Evolutionary conservation across 2,888 invertebrate species (phyloP), one percentile per base, ranked within the genome.

Genomic region (Orthosia gracilis): DNA sequence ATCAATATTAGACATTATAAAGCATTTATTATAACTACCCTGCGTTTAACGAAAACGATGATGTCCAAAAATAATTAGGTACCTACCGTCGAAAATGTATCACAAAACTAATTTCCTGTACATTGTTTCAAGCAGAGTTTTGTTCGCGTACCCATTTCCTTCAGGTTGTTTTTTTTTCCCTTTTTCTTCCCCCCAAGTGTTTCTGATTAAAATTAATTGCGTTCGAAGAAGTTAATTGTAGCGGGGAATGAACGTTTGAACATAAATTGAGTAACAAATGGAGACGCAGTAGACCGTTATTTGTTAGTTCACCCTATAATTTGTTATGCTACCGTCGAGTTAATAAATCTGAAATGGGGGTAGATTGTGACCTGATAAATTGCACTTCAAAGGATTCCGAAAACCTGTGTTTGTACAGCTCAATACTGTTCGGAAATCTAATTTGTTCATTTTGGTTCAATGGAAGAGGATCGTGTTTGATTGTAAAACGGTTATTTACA

Each of bases 161-260:
- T 83, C 65, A 81, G 87, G 88, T 90, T 89, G 88, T 89, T 88
- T 90, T 91, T 91, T 92, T 85, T 88, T 80, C 70, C 72, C 90
- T 91, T 92, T 89, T 89, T 84, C 65, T 76, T 72, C 75, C 73
- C 83, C 85, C 87, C 87, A 87, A 92, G 89, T 91, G 92, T 89
- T 91, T 90, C 91, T 94, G 94, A 94, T 94, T 94, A 93, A 94
- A 94, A 94, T 93, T 92, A 93, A 94, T 93, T 92, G 92, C 92
- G 89, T 90, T 89, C 89, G 90, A 91, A 92, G 89, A 92, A 93
- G 92, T 93, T 94, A 94, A 94, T 94, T 94, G 90, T 91, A 88
- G 89, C 88, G 87, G 85, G 89, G 88, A 91, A 91, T 89, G 88
- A 91, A 90, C 87, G 81, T 87, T 89, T 88, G 84, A 87, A 91